Base-by-base conservation (phyloP, 2,797 vertebrate species). In the Petrocephalus schoutedeni region DNA sequence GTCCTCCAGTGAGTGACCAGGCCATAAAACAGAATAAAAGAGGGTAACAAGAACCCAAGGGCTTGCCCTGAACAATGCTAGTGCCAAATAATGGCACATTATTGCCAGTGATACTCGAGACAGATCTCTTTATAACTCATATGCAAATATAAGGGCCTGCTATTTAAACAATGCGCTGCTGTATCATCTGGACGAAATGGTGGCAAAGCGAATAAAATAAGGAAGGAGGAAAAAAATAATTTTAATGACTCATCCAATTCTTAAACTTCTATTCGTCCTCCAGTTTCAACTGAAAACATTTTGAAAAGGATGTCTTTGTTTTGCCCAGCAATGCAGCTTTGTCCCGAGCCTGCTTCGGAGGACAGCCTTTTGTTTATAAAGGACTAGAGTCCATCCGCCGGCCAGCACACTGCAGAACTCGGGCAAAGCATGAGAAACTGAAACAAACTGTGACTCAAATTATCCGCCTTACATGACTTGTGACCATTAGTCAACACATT, bases 31-130 rank as follows among this genome's bases (percentile, higher is more conserved):
- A 28, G 7, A 83, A 86, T 85, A 85, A 85, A 64, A 57, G 49
- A 32, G 32, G 7, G 59, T 41, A 49, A 84, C 28, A 56, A 53
- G 58, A 64, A 53, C 16, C 61, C 41, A 86, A 56, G 41, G 59
- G 32, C 51, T 74, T 12, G 23, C 71, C 57, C 21, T n/a, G 85
- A 54, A 87, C 74, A 87, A 89, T 83, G 86, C 74, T 19, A 49
- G 45, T 41, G n/a, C 53, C 57, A 41, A 41, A 89, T 82, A 89
- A 87, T 89, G 77, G 86, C 12, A 83, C 88, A 89, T 87, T 89
- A 87, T 67, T 54, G 56, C 56, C 16, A 49, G 28, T 67, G 71
- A 61, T 58, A 80, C 85, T 86, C n/a, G n/a, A 86, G 64, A 64
- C 64, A 58, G 28, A 71, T 56, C 23, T 45, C 45, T 88, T 88